A percentile compares a stretch with the other conserved stretches of the same genome.
Conservation (phyloP, 2,888 invertebrate species). For the Drosophila infuscata region DNA sequence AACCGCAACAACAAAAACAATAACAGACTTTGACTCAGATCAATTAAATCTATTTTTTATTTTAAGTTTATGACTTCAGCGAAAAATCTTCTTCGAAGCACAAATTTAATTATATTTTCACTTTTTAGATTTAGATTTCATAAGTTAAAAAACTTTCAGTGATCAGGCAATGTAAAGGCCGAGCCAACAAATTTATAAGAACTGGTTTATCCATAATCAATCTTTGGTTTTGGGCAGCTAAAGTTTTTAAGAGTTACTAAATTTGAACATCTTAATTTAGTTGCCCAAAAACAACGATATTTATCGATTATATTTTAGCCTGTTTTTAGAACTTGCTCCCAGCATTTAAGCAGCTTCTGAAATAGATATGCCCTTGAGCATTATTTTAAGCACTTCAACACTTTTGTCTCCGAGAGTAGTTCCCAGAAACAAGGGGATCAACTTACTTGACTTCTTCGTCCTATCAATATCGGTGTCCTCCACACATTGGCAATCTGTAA, state of each 20-base stretch:
- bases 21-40: neutral
- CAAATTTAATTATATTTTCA: neutral
- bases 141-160: neutral
- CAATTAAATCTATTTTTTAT: neutral
- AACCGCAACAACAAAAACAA: neutral
- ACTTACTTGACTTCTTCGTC: neutral
- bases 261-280: neutral
- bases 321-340: neutral
- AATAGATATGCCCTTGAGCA: neutral
- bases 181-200: no score
- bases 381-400: neutral
- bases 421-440: conserved; percentile 1
- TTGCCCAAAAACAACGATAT: neutral
- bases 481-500: conserved; percentile 27
- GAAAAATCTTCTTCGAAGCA: neutral
- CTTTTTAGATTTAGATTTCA: no score
- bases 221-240: neutral
- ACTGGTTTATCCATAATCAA: neutral
- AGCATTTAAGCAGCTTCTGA: neutral
- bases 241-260: no score
- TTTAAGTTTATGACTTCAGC: neutral
- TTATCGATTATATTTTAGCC: neutral
- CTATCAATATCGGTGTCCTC: conserved; percentile 13
- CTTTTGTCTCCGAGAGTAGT: neutral
- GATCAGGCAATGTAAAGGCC: neutral